Base-by-base conservation (phyloP, 2,113 vertebrate genomes). In the Melospiza georgiana region DNA sequence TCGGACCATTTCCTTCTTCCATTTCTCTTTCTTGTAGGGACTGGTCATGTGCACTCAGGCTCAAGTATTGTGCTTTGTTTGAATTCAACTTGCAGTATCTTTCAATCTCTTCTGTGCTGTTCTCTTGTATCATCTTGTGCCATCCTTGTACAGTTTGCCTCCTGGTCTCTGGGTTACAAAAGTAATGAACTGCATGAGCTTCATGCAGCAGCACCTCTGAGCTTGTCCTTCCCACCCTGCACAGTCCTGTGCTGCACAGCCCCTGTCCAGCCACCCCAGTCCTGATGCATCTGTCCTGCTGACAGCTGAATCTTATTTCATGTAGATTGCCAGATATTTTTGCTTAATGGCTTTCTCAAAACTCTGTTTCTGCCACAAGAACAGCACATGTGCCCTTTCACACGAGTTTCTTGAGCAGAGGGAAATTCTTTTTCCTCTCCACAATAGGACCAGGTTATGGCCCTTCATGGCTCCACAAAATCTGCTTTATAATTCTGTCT, bases 1-100 rank as follows among this genome's bases (percentile, higher is more conserved):
- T 89, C 67, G 59, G 25, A 51, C 22, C 20, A 27, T 78, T 69
- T 84, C 15, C 39, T 89, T 90, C 52, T 87, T 75, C 44, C 21
- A 61, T 82, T 75, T 57, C 12, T 82, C 15, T 13, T 84, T 35
- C n/a, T 82, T 37, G 31, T 23, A 85, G 57, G 12, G 23, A 16
- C 43, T 44, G 9, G 11, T 77, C 41, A 33, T 5, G 0, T 27
- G 25, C 55, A 43, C 14, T 71, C 0, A 0, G 24, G 15, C 28
- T 83, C 33, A 44, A 15, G 43, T 39, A 17, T 7, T 57, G 39
- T 68, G 21, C 30, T 93, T 19, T 48, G 7, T 76, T 59, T 87
- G 41, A 74, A 55, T 90, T 84, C 14, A 11, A 5, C 30, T 59
- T 75, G 31, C 7, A 59, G 10, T 54, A 5, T 58, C 43, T 68